A percentile compares a stretch with the other conserved stretches of the same genome.
Conservation (phyloP, 2,797 vertebrate genomes). For the Eleutherodactylus coqui region DNA sequence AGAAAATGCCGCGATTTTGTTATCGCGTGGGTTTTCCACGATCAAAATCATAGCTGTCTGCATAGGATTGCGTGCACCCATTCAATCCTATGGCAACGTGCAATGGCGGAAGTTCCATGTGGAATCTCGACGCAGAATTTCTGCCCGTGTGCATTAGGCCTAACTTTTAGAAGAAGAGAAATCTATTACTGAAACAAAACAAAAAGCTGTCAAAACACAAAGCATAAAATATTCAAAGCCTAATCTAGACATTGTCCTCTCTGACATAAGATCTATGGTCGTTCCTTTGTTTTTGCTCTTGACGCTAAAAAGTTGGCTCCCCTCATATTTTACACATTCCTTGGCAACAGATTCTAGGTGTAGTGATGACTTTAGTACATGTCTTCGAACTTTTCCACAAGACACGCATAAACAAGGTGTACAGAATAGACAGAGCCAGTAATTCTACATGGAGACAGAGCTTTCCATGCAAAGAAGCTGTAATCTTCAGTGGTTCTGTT, state of each 20-base stretch:
- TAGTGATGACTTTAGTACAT: neutral
- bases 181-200: neutral
- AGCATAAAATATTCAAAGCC: neutral
- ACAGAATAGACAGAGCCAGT: neutral
- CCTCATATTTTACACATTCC: neutral
- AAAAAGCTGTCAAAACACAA: neutral
- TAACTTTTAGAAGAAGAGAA: neutral
- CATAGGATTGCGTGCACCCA: too few relatives aligned
- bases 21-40: too few relatives aligned
- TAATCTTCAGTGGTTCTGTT: neutral
- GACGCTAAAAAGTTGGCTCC: neutral
- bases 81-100: too few relatives aligned
- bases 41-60: too few relatives aligned
- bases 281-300: neutral
- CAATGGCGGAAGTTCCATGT: too few relatives aligned
- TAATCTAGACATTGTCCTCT: neutral
- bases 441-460: neutral
- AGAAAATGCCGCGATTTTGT: too few relatives aligned
- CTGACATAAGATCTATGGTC: neutral
- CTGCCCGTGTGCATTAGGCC: too few relatives aligned
- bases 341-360: neutral
- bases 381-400: neutral
- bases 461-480: slow-evolving; percentile 1
- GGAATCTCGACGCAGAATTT: too few relatives aligned
- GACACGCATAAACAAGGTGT: slow-evolving; percentile 21